Conservation (phyloP, 2,113 vertebrate genomes). For the Picathartes gymnocephalus region DNA sequence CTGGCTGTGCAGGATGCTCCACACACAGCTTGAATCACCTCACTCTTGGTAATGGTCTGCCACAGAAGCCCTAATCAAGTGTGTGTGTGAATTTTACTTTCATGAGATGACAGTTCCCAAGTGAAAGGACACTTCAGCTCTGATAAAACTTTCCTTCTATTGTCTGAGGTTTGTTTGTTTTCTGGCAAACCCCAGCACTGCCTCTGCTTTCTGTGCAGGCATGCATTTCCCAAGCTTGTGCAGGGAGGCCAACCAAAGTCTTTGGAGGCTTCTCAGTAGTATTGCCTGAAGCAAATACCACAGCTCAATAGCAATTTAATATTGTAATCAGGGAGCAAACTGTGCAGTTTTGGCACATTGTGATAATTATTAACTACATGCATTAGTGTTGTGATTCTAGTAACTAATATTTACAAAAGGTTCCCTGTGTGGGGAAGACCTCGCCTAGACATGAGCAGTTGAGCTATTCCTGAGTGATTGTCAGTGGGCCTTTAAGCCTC, state of each 20-base stretch:
- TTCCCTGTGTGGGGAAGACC: conserved; percentile 74
- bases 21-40: conserved; percentile 28
- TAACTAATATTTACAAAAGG: conserved; percentile 80
- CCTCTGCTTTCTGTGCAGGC: conserved; percentile 60
- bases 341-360: conserved; percentile 77
- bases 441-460: conserved; percentile 61
- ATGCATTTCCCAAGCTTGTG: conserved; percentile 66
- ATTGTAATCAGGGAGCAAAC: conserved; percentile 80
- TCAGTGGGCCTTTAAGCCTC: conserved; percentile 67
- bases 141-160: conserved; percentile 76
- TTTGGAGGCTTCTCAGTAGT: conserved; percentile 76
- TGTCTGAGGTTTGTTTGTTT: conserved; percentile 78
- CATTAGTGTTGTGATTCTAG: conserved; percentile 75
- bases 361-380: conserved; percentile 80
- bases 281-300: conserved; percentile 78
- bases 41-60: conserved; percentile 49
- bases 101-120: conserved; percentile 72
- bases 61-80: conserved; percentile 56
- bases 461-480: conserved; percentile 72
- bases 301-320: conserved; percentile 80
- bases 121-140: conserved; percentile 71
- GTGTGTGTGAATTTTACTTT: conserved; percentile 38
- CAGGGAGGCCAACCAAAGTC: conserved; percentile 70
- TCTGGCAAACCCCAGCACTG: conserved; percentile 72
- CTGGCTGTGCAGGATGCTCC: conserved; percentile 21